Percentiles rank a stretch among this genome's conserved stretches.
phyloP scores from a whole-genome alignment of 2,113 vertebrate species.

The Monopterus albus region DNA sequence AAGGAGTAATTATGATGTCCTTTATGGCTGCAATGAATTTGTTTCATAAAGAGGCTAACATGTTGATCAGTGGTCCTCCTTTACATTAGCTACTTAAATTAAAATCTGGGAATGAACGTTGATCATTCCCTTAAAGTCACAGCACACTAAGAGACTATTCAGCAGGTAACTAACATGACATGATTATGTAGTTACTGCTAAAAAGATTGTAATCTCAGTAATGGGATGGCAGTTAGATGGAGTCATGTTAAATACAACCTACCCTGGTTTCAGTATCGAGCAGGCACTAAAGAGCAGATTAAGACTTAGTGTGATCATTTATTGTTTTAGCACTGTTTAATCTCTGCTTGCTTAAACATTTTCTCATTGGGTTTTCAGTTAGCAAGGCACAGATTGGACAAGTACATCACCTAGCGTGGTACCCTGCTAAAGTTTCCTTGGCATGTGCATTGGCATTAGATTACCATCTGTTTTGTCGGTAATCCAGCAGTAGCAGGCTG shows the following conservation, averaged over 20 bases:
- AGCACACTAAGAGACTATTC: constrained; percentile 9
- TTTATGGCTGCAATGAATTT: constrained; percentile 1
- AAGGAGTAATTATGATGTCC: constrained; percentile 2
- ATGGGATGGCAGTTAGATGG: not conserved
- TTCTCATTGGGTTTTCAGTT: not conserved
- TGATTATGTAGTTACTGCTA: constrained; percentile 7
- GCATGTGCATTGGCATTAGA: not conserved
- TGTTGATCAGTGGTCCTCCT: not conserved
- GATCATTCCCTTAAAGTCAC: not conserved
- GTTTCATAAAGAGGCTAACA: constrained; percentile 7
- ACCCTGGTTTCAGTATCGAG: not conserved
- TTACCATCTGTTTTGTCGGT: constrained; percentile 36
- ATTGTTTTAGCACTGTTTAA: constrained; percentile 20
- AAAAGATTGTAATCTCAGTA: not conserved
- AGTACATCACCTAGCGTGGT: not conserved
- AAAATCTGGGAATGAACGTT: constrained; percentile 1
- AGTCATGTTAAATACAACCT: not conserved
- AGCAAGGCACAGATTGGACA: constrained; percentile 15
- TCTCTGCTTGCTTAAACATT: constrained; percentile 15
- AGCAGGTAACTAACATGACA: constrained; percentile 11
- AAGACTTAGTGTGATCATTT: constrained; percentile 6
- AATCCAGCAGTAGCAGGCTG: constrained; percentile 34
- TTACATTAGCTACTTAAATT: constrained; percentile 6
- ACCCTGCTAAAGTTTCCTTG: not conserved
- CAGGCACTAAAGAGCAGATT: not conserved